phyloP scores from a whole-genome alignment of 1,140 invertebrate genomes.

The Glossosoma conforme region DNA sequence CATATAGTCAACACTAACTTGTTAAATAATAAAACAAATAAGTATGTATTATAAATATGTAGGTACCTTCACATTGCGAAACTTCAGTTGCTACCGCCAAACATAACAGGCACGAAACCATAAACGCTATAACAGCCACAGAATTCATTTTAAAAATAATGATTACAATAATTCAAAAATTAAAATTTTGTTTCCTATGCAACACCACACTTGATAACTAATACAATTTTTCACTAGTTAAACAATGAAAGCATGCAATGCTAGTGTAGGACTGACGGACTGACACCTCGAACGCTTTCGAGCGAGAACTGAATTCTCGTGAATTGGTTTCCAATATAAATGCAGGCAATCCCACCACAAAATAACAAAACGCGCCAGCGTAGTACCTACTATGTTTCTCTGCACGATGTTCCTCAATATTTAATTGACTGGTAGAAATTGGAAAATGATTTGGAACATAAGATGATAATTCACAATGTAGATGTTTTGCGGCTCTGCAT shows the following conservation, averaged over 20 bases:
- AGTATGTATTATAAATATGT: too few relatives aligned
- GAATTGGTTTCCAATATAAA: not conserved
- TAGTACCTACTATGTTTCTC: too few relatives aligned
- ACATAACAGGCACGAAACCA: slow-evolving; percentile 1
- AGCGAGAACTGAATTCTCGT: not conserved
- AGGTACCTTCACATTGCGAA: slow-evolving; percentile 4
- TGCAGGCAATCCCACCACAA: slow-evolving; percentile 1
- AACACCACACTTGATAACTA: too few relatives aligned
- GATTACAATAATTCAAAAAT: not conserved
- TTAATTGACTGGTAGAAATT: not conserved
- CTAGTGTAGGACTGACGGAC: not conserved
- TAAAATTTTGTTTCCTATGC: too few relatives aligned
- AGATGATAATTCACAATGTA: not conserved
- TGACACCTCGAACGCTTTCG: not conserved
- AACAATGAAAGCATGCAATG: not conserved
- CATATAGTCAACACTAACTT: too few relatives aligned
- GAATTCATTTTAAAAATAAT: slow-evolving; percentile 1
- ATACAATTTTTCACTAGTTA: not conserved
- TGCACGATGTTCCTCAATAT: not conserved
- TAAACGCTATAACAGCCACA: not conserved
- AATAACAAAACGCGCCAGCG: too few relatives aligned
- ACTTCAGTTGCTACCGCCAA: not conserved
- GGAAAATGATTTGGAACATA: not conserved
- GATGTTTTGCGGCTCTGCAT: too few relatives aligned
- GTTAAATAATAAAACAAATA: too few relatives aligned